Conservation (phyloP, 2,113 vertebrate genomes). For the Syngnathus typhle region DNA sequence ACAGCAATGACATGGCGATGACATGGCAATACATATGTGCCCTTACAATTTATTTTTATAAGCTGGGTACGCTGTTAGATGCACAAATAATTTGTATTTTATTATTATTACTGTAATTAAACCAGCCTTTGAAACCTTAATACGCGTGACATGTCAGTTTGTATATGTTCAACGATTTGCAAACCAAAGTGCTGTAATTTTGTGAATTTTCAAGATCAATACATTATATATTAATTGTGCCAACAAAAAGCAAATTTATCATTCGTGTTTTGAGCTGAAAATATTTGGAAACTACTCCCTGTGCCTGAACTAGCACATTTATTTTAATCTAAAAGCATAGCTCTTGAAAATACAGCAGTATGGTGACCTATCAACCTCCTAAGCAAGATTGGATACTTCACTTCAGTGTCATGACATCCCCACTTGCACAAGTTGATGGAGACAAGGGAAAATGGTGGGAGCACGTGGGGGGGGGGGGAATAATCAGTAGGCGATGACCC, state of each 20-base stretch:
- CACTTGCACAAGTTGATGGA: conserved; percentile 42
- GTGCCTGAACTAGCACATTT: neutral
- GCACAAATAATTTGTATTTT: too few relatives aligned
- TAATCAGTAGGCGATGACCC: conserved; percentile 70
- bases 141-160: too few relatives aligned
- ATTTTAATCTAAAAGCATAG: conserved; percentile 10
- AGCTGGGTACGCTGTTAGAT: too few relatives aligned
- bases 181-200: too few relatives aligned
- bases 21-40: too few relatives aligned
- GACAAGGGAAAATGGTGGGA: conserved; percentile 26
- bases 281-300: neutral
- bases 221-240: too few relatives aligned
- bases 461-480: conserved; percentile 33
- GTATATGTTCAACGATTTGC: too few relatives aligned
- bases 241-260: neutral
- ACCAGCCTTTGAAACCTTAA: too few relatives aligned
- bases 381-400: conserved; percentile 20
- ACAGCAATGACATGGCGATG: too few relatives aligned
- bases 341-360: conserved; percentile 3
- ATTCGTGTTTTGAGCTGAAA: neutral
- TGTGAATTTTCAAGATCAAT: too few relatives aligned
- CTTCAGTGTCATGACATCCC: conserved; percentile 35
- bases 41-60: too few relatives aligned
- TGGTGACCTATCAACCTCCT: conserved; percentile 16
- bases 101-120: too few relatives aligned